These are phyloP conservation scores for Drosophila putrida DNA, from an alignment of 2,888 invertebrate species.

Conservation along the genomic window DNA sequence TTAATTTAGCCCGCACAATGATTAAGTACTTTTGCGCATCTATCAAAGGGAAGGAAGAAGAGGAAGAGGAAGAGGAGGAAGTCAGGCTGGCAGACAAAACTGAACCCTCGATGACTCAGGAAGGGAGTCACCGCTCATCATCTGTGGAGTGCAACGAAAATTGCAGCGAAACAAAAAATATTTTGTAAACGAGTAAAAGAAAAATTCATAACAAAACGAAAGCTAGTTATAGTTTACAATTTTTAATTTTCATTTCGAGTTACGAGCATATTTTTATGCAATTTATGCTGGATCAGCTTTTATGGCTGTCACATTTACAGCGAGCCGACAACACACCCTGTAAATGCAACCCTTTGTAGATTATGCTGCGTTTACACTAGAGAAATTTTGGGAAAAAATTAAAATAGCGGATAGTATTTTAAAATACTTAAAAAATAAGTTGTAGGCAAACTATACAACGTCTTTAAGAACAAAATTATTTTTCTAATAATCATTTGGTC, in stretches of 20 bases:
- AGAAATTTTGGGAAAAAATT: not conserved
- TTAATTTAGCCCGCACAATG: constrained; percentile 83
- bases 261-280: constrained; percentile 51
- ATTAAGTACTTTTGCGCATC: constrained; percentile 82
- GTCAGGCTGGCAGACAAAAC: constrained; percentile 28
- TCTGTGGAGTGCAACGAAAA: constrained; percentile 34
- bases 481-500: too few species aligned
- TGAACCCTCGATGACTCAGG: constrained; percentile 62
- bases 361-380: constrained; percentile 19
- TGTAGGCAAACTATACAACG: too few species aligned
- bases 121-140: not conserved
- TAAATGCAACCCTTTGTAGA: constrained; percentile 59
- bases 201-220: not conserved
- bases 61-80: not conserved
- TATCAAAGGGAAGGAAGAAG: constrained; percentile 35
- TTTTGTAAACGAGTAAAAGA: not conserved
- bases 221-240: constrained; percentile 26
- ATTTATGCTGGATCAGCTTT: constrained; percentile 54
- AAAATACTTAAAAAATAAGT: too few species aligned
- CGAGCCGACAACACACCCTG: constrained; percentile 41
- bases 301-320: constrained; percentile 36
- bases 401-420: too few species aligned
- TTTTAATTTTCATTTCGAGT: constrained; percentile 42
- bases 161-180: constrained; percentile 32
- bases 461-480: too few species aligned